Evolutionary conservation across 2,888 invertebrate genomes (phyloP).

Genomic region (Dorcus parallelipipedus): DNA sequence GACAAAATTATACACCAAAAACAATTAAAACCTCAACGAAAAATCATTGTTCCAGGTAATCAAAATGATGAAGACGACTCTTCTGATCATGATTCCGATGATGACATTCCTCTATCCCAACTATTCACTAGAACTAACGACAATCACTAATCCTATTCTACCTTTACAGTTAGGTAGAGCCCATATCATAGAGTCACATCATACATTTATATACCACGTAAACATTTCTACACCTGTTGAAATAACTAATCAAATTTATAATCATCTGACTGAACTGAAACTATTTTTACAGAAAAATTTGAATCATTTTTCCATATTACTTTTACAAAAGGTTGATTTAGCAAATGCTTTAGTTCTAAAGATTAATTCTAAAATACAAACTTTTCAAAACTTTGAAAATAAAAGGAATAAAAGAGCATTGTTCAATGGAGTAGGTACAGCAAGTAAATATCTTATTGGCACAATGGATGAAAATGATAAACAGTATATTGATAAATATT

Average conservation of each 20-base stretch:
- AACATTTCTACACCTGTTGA: not conserved
- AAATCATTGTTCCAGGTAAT: constrained; percentile 4
- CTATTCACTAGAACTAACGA: not conserved
- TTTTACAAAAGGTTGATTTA: not conserved
- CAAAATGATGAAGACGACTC: not conserved
- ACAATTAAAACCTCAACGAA: constrained; percentile 7
- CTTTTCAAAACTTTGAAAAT: not conserved
- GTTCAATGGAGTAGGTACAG: not conserved
- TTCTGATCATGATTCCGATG: not conserved
- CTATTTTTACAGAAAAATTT: not conserved
- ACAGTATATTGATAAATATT: not conserved
- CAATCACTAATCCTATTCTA: not conserved
- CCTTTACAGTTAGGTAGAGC: constrained; percentile 3
- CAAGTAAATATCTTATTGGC: constrained; percentile 2
- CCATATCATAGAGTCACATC: not conserved
- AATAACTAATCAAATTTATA: not conserved
- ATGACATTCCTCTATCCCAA: constrained; percentile 5
- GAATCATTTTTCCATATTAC: not conserved
- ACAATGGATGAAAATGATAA: constrained; percentile 1
- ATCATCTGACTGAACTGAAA: not conserved
- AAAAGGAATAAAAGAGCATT: not conserved
- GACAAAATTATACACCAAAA: constrained; percentile 4
- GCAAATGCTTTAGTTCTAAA: not conserved
- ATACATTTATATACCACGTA: constrained; percentile 5
- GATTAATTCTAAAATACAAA: not conserved